These are phyloP conservation scores for Drosophila lacicola DNA, from an alignment of 2,888 invertebrate species.

Conservation along the genomic window DNA sequence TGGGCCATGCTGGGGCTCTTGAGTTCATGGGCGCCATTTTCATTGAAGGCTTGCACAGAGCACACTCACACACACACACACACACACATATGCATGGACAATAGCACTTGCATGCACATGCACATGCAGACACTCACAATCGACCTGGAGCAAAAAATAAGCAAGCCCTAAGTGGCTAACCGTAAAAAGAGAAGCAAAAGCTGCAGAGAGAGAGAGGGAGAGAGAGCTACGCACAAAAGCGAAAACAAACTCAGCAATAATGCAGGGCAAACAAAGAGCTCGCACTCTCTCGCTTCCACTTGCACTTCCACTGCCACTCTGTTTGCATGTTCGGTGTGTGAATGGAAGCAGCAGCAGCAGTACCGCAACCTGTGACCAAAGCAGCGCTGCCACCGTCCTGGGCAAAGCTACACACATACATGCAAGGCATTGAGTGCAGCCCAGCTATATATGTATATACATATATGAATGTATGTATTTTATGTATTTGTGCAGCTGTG, in stretches of 20 bases:
- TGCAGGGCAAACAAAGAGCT: constrained; percentile 53
- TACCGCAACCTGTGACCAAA: constrained; percentile 22
- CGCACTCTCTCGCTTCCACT: background rate
- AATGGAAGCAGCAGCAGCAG: constrained; percentile 39
- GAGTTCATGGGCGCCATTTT: constrained; percentile 72
- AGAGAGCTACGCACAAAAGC: constrained; percentile 47
- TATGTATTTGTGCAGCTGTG: constrained; percentile 24
- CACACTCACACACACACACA: constrained; percentile 14
- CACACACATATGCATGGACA: constrained; percentile 16
- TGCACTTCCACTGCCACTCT: background rate
- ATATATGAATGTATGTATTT: background rate
- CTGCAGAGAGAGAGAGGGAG: constrained; percentile 7
- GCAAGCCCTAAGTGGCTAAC: constrained; percentile 55
- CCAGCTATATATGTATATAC: constrained; percentile 1
- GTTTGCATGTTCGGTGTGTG: constrained; percentile 36
- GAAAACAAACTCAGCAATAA: constrained; percentile 47
- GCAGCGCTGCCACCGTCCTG: constrained; percentile 26
- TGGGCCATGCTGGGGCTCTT: constrained; percentile 44
- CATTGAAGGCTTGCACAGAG: constrained; percentile 65
- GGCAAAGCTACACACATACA: constrained; percentile 8
- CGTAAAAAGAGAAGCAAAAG: constrained; percentile 37
- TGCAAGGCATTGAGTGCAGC: constrained; percentile 24
- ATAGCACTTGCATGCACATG: constrained; percentile 27
- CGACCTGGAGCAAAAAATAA: constrained; percentile 2
- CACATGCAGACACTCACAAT: constrained; percentile 13